Base-by-base conservation (phyloP, 2,113 vertebrate species). In the Zosterops pallidus region DNA sequence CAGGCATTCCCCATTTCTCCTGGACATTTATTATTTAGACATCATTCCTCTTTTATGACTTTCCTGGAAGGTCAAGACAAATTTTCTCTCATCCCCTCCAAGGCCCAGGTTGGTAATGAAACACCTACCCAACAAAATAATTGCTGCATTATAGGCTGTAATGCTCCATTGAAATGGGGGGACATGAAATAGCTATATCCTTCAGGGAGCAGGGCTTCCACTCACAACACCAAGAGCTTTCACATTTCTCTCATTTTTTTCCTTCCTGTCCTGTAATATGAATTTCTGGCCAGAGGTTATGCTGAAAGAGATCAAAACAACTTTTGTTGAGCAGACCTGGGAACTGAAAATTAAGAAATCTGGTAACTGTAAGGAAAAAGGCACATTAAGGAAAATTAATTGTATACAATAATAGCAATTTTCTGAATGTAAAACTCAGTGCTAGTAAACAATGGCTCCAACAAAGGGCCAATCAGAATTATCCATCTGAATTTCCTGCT, bases 21-120 rank as follows among this genome's bases (percentile, higher is more conserved):
- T 17, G 41, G 52, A 59, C 91, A 89, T 92, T 94, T 68, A 89
- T 94, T 84, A 94, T 95, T 97, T 71, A 94, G 84, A 82, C 68
- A 94, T 85, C 31, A 69, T 91, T 96, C 75, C 65, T 79, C 63
- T 86, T 92, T 96, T 92, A 92, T 52, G 55, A 82, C 31, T 91
- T 94, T 67, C 31, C 74, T 85, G 26, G 78, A 94, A 95, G 94
- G 93, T 94, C 84, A 88, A 77, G 91, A 92, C 78, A 87, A 90
- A 95, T 97, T 83, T 91, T 95, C 84, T 90, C 87, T 76, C 79
- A 85, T 94, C 93, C 85, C 82, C 78, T 95, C 91, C 75, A 65
- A 94, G 87, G 93, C 90, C 91, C 78, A 91, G 78, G 84, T 50
- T 90, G 93, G 91, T 94, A 96, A 97, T 95, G 94, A 97, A 97